These are phyloP conservation scores for Scrobipalpa costella DNA, from an alignment of 2,888 invertebrate genomes.

Conservation along the genomic window DNA sequence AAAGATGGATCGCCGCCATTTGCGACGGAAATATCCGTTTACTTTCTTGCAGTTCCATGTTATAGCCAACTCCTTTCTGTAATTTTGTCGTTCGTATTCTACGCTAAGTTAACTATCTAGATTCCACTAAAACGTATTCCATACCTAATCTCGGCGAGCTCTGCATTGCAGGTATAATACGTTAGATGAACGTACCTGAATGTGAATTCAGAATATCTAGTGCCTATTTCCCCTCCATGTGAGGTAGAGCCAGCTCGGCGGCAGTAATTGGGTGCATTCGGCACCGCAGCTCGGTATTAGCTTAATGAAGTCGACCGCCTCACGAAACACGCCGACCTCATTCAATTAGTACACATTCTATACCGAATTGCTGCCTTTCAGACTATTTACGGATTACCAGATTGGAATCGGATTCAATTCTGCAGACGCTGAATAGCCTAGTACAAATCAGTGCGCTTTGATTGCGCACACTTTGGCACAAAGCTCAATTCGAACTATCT, in stretches of 20 bases:
- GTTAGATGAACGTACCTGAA: neutral
- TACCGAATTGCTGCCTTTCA: constrained; percentile 11
- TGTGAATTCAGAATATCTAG: constrained; percentile 7
- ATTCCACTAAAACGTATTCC: constrained; percentile 4
- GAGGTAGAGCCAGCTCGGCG: constrained; percentile 26
- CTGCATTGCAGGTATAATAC: constrained; percentile 38
- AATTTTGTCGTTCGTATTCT: constrained; percentile 9
- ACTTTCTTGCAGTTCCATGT: constrained; percentile 34
- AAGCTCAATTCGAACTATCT: neutral
- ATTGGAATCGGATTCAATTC: neutral
- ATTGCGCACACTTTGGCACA: neutral
- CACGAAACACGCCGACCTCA: constrained; percentile 28
- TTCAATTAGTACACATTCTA: constrained; percentile 32
- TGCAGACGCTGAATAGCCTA: neutral
- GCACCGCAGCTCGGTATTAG: constrained; percentile 45
- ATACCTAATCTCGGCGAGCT: constrained; percentile 10
- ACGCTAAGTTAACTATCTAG: neutral
- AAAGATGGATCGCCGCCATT: constrained; percentile 55
- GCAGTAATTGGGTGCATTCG: constrained; percentile 47
- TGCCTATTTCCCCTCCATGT: constrained; percentile 31
- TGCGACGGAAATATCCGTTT: constrained; percentile 42
- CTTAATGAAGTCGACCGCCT: constrained; percentile 46
- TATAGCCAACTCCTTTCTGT: neutral
- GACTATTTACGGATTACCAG: neutral
- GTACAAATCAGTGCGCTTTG: neutral